Evolutionary conservation across 2,113 vertebrate species (phyloP).

Genomic region (Corythornis cristatus): DNA sequence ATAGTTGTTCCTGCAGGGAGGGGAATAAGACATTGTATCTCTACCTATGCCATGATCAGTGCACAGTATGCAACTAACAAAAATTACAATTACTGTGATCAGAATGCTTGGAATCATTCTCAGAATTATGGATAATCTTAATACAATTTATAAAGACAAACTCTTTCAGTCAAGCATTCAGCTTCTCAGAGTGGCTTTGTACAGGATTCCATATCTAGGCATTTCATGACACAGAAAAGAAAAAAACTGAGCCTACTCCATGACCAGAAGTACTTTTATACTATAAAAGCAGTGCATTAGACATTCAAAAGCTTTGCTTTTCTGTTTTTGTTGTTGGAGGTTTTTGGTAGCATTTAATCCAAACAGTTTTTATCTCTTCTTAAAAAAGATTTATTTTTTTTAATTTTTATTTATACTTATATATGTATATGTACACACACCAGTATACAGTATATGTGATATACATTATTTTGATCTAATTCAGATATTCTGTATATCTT

Average conservation of each 20-base stretch:
- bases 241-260: neutral
- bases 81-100: neutral
- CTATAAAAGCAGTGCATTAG: neutral
- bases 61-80: neutral
- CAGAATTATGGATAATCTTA: neutral
- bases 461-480: neutral
- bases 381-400: too few species aligned
- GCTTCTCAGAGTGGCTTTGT: neutral
- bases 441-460: neutral
- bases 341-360: neutral
- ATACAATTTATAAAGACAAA: neutral
- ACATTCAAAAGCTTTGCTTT: neutral
- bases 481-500: neutral
- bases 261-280: neutral
- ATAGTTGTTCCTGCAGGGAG: neutral
- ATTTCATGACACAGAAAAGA: neutral
- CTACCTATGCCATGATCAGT: neutral
- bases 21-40: neutral
- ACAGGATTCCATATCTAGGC: neutral
- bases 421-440: fast-evolving
- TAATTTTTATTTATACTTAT: neutral
- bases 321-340: neutral
- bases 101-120: neutral
- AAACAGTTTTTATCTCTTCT: neutral
- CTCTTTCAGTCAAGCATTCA: neutral